Evolutionary conservation across 2,888 invertebrate genomes (phyloP).

Genomic region (Nudaria mundana): DNA sequence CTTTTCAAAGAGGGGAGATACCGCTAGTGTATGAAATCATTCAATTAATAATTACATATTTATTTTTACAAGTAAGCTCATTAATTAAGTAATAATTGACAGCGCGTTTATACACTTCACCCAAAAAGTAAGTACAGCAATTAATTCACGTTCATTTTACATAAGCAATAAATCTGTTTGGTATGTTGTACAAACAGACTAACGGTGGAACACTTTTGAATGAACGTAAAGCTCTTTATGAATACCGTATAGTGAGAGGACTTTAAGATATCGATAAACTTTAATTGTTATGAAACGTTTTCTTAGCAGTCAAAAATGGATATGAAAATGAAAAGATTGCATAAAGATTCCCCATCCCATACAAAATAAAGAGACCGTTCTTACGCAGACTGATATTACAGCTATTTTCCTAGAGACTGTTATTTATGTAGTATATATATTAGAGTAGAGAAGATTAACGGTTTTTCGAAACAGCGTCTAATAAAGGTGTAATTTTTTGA

Average conservation of each 20-base stretch:
- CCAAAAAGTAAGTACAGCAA: conserved; percentile 6
- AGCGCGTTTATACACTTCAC: background rate
- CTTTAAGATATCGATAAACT: conserved; percentile 3
- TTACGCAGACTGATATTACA: too few species aligned
- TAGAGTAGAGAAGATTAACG: too few species aligned
- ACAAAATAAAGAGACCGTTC: too few species aligned
- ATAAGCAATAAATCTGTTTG: conserved; percentile 27
- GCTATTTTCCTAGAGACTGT: too few species aligned
- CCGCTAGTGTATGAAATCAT: too few species aligned
- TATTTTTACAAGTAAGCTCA: conserved; percentile 6
- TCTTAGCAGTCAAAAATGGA: background rate
- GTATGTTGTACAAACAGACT: conserved; percentile 36
- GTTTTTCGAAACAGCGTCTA: too few species aligned
- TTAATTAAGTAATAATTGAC: background rate
- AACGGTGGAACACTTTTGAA: conserved; percentile 63
- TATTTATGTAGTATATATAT: too few species aligned
- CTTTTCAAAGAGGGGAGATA: too few species aligned
- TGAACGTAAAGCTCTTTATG: conserved; percentile 49
- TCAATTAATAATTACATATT: background rate
- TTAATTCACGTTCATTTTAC: conserved; percentile 25
- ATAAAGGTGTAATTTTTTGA: too few species aligned
- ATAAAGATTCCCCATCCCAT: too few species aligned
- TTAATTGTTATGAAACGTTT: background rate
- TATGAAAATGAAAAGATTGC: too few species aligned
- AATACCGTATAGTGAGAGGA: conserved; percentile 40